Percentiles rank a stretch among this genome's conserved stretches.
Evolutionary conservation across 2,888 invertebrate species (phyloP).

Genomic region (Mythimna albipuncta): DNA sequence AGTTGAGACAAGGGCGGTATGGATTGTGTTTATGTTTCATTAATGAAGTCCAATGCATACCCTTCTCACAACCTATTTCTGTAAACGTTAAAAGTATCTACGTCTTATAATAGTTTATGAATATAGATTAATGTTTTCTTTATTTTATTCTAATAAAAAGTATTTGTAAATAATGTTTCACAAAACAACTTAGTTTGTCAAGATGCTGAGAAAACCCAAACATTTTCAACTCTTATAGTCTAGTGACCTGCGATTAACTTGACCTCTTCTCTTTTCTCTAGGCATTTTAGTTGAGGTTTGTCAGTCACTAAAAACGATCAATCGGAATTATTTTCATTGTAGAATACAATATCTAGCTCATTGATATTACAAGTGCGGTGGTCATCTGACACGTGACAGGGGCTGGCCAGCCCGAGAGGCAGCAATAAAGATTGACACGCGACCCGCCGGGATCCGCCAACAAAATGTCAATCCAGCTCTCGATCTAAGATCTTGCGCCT

Average conservation of each 20-base stretch:
- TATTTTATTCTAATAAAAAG: neutral
- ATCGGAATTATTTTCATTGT: neutral
- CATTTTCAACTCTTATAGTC: neutral
- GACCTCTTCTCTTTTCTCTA: too few species aligned
- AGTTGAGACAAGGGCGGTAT: conserved; percentile 57
- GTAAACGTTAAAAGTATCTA: neutral
- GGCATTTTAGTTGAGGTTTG: neutral
- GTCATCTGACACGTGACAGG: conserved; percentile 77
- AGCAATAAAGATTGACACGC: conserved; percentile 86
- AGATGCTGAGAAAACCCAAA: neutral
- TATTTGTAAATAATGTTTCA: too few species aligned
- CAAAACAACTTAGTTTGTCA: neutral
- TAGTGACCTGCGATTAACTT: neutral
- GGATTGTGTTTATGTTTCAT: conserved; percentile 42
- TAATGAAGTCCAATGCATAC: conserved; percentile 17
- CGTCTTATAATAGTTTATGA: neutral
- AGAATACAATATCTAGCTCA: conserved; percentile 23
- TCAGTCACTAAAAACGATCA: neutral
- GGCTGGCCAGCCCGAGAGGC: conserved; percentile 64
- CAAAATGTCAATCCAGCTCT: conserved; percentile 85
- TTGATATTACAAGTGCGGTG: conserved; percentile 57
- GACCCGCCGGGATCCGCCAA: conserved; percentile 74
- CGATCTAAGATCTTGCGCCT: conserved; percentile 81
- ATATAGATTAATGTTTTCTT: neutral
- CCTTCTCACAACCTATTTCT: neutral